Base-by-base conservation (phyloP, 2,888 invertebrate species). In the Acleris cristana region DNA sequence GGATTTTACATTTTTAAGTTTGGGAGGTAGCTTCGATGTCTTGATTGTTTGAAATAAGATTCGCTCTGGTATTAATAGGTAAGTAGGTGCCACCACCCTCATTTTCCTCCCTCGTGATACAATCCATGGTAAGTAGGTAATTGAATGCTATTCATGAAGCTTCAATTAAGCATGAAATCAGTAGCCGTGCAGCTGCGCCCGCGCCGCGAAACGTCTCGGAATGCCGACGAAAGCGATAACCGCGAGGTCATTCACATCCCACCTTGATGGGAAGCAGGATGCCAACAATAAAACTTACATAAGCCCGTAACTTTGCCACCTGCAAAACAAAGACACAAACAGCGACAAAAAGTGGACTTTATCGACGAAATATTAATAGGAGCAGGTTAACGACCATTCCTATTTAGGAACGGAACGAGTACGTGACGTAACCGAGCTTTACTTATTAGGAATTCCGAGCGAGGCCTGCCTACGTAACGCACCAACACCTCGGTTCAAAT, bases 221-320 rank as follows among this genome's bases (percentile, higher is more conserved):
- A 87, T 86, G 83, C 81, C 77, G 83, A 84, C 84, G 81, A 82
- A 83, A 82, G 78, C 79, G 83, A 85, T 86, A 84, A 84, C 78
- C 72, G 72, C 64, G 76, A 78, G 85, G 84, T 87, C 86, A 74
- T 85, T 88, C 82, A 87, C 87, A 79, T 76, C 73, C 60, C 71
- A 70, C 70, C 73, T 71, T 72, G 76, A 74, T 79, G 74, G 74
- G 78, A 81, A 79, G 71, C 74, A 72, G 76, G 74, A 80, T 76
- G 70, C 73, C 74, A 72, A 76, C 72, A 73, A 76, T 73, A 70
- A 69, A 67, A 70, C 71, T 69, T 49, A 70, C 73, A 74, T 73
- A 74, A 58, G 65, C 49, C 72, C 69, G 68, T 71, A 70, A 6
- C 69, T 73, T 57, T 53, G 65, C 62, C 63, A 45, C 64, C 54